Percentiles rank a stretch among this genome's conserved stretches.
phyloP scores from a whole-genome alignment of 2,113 vertebrate genomes.

The Mesoclemmys tuberculata region DNA sequence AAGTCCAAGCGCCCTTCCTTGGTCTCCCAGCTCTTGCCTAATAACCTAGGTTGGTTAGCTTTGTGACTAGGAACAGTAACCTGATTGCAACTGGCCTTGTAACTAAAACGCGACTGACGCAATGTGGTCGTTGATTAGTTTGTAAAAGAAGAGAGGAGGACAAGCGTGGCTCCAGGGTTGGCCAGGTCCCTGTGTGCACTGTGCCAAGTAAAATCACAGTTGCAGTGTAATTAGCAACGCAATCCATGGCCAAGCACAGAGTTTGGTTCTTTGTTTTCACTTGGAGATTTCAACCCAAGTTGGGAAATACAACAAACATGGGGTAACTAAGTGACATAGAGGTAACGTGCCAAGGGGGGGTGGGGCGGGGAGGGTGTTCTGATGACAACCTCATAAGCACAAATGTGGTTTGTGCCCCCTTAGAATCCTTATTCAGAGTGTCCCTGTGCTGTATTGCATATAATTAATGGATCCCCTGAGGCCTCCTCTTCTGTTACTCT shows the following conservation, averaged over 20 bases:
- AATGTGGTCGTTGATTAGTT: background rate
- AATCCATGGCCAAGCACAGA: constrained; percentile 29
- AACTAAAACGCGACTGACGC: background rate
- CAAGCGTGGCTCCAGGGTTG: background rate
- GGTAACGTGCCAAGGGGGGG: fast-evolving
- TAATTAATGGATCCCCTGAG: constrained; percentile 45
- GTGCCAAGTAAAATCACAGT: constrained; percentile 19
- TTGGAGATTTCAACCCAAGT: constrained; percentile 33
- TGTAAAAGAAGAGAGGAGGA: background rate
- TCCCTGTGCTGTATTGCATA: constrained; percentile 13
- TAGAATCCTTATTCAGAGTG: background rate
- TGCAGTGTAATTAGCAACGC: constrained; percentile 21
- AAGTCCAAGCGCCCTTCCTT: background rate
- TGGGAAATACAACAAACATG: constrained; percentile 28
- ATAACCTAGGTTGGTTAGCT: background rate
- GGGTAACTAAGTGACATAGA: background rate
- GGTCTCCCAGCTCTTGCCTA: background rate
- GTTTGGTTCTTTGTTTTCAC: constrained; percentile 55
- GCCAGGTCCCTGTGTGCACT: background rate
- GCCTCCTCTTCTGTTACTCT: background rate
- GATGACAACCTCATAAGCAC: background rate
- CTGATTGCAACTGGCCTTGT: background rate
- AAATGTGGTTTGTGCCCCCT: background rate
- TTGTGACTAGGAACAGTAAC: background rate
- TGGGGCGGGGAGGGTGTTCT: background rate